phyloP scores from a whole-genome alignment of 2,113 vertebrate genomes.

The Melanerpes aurifrons region DNA sequence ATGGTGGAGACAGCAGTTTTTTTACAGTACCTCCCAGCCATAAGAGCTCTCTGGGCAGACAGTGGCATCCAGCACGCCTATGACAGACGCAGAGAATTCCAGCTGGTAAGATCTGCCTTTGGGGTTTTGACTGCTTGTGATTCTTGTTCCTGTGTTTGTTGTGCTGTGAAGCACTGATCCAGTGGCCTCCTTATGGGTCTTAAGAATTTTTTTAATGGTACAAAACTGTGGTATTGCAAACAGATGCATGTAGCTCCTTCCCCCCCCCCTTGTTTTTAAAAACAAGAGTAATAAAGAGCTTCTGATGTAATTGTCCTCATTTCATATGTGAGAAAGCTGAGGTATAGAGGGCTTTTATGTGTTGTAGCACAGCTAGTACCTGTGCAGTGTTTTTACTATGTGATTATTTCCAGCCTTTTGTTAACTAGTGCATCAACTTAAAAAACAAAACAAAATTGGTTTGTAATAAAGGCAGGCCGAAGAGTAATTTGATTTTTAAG shows the following conservation, averaged over 20 bases:
- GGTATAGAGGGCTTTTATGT: background rate
- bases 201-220: accelerated
- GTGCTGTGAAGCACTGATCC: accelerated
- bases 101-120: conserved; percentile 86
- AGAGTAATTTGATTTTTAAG: conserved; percentile 9
- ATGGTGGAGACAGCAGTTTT: conserved; percentile 89
- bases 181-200: accelerated
- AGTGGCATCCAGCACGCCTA: conserved; percentile 93
- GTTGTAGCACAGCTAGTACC: background rate
- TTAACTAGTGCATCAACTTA: background rate
- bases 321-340: conserved; percentile 26
- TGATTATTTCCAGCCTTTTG: background rate
- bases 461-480: background rate
- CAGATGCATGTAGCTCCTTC: background rate
- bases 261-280: background rate
- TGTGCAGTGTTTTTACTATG: background rate
- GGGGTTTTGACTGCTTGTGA: accelerated
- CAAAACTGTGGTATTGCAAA: background rate
- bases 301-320: background rate
- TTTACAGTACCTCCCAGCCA: conserved; percentile 84
- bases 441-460: background rate
- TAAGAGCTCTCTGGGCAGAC: conserved; percentile 89
- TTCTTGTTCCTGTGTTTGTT: background rate
- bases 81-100: conserved; percentile 94
- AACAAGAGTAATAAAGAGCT: background rate